Conservation (phyloP, 1,140 invertebrate species). For the Lordiphosa mommai region DNA sequence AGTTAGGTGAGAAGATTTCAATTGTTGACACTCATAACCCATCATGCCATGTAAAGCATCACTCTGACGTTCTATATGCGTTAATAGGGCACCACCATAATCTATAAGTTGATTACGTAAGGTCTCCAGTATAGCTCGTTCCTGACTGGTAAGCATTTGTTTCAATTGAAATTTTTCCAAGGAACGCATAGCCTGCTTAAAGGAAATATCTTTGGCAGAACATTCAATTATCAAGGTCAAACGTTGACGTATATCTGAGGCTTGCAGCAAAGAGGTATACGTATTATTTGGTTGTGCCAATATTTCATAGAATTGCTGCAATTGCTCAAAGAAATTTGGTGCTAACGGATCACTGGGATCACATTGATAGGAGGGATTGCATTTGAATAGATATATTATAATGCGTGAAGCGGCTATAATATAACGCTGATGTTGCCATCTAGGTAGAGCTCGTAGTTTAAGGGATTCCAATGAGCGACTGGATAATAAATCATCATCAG, state of each 20-base stretch:
- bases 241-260: neutral
- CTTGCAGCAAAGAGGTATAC: neutral
- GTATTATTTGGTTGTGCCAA: neutral
- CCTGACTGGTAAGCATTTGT: slow-evolving; percentile 15
- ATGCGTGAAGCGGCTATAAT: slow-evolving; percentile 27
- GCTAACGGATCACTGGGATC: neutral
- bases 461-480: neutral
- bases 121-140: slow-evolving; percentile 11
- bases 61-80: neutral
- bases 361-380: slow-evolving; percentile 30
- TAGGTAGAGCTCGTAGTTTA: no score
- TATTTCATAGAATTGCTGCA: slow-evolving; percentile 38
- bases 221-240: neutral
- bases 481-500: no score
- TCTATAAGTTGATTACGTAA: slow-evolving; percentile 16
- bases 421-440: slow-evolving; percentile 29
- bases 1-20: slow-evolving; percentile 11
- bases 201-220: neutral
- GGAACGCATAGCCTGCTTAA: neutral
- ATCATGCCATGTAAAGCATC: slow-evolving; percentile 38
- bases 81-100: neutral
- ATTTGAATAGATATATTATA: slow-evolving; percentile 29
- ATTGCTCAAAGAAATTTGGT: slow-evolving; percentile 35
- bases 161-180: slow-evolving; percentile 8
- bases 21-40: slow-evolving; percentile 33